Evolutionary conservation across 2,113 vertebrate species (phyloP), one percentile per base, ranked within the genome.

Genomic region (Monopterus albus): DNA sequence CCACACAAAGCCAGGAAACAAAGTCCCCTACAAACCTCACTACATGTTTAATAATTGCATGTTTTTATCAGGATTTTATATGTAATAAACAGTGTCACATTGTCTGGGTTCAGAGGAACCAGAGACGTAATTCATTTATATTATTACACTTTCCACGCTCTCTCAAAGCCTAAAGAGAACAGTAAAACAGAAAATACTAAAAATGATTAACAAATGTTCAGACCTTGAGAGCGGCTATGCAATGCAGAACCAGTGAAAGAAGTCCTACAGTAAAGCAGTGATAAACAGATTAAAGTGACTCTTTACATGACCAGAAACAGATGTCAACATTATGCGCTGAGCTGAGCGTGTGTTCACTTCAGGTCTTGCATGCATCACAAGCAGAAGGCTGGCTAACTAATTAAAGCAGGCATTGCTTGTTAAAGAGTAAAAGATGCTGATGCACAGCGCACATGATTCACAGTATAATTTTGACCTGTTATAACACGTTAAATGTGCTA

Each of bases 171-270:
- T 14, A 26, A 26, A 65, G 53, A 25, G 20, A 38, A 38, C 11
- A 52, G 46, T 56, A 18, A 52, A 59, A 40, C 14, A 33, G 7
- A 43, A n/a, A 50, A 35, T 45, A 11, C 18, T 18, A 1, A n/a
- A 31, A 31, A 26, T 21, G 9, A 20, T 72, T 40, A 13, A 67
- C 10, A 28, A 28, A 52, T n/a, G 14, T 43, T 17, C 11, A 55
- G 26, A 28, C 25, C 36, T 45, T 13, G 20, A 63, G 23, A 55
- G 21, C 11, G 4, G 4, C 31, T 33, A 3, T 1, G 10, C 13
- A 42, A 6, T 20, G 20, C n/a, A 61, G 21, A 65, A 45, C 20
- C 40, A 25, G 17, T 62, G 15, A 39, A 71, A 63, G 31, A 53
- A 18, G 26, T 38, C 57, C 40, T 49, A 6, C 11, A 49, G 21